Evolutionary conservation across 2,888 invertebrate genomes (phyloP).

Genomic region (Ormyrus rosae): DNA sequence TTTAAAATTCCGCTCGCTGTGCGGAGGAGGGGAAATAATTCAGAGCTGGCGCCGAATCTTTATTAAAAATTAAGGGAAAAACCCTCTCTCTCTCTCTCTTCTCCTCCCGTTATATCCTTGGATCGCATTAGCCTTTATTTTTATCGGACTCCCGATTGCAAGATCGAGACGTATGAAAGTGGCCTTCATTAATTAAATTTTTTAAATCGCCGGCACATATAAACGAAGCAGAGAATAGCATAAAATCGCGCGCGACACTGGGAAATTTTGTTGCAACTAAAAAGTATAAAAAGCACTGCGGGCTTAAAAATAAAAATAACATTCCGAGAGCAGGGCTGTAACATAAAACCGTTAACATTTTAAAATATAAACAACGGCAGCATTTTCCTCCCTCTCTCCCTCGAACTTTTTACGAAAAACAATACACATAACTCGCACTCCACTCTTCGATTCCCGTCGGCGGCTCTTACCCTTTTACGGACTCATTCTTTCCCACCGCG

Average conservation of each 20-base stretch:
- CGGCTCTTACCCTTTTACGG: neutral
- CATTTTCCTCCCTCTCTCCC: neutral
- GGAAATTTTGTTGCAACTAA: conserved; percentile 8
- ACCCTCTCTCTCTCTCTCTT: neutral
- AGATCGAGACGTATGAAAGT: no score
- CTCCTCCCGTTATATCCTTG: no score
- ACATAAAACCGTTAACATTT: neutral
- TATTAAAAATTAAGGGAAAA: conserved; percentile 7
- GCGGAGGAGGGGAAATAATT: no score
- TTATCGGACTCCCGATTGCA: no score
- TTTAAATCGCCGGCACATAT: no score
- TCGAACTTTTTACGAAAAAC: conserved; percentile 35
- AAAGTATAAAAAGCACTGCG: neutral
- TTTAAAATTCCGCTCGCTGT: conserved; percentile 6
- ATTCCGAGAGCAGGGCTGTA: neutral
- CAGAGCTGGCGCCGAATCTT: neutral
- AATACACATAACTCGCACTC: conserved; percentile 34
- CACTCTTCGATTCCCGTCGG: conserved; percentile 34
- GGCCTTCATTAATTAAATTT: no score
- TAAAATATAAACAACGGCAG: conserved; percentile 28
- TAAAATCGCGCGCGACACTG: no score
- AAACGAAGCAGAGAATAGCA: no score
- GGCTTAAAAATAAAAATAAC: conserved; percentile 16
- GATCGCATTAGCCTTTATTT: no score
- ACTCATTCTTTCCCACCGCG: conserved; percentile 6